These are phyloP conservation scores for Glossophaga mutica DNA, from an alignment of 2,797 vertebrate species.

Conservation along the genomic window DNA sequence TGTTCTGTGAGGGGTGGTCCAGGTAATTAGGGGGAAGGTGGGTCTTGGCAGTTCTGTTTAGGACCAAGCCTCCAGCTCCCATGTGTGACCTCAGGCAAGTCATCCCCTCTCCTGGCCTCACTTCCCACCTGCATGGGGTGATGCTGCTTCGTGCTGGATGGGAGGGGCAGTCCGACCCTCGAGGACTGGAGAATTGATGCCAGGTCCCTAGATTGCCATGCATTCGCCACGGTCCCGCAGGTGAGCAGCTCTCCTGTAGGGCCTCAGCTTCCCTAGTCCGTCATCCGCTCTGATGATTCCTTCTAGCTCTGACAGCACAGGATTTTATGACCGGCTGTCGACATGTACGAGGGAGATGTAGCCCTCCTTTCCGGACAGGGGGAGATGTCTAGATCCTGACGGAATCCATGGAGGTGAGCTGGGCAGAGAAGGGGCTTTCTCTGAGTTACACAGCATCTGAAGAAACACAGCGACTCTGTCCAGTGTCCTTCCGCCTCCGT, in stretches of 20 bases:
- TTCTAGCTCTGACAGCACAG: neutral
- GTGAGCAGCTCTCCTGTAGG: neutral
- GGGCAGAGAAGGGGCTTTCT: neutral
- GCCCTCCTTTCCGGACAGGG: neutral
- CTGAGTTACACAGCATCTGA: neutral
- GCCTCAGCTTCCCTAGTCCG: rapidly evolving
- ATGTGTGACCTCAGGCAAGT: neutral
- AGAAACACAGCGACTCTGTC: neutral
- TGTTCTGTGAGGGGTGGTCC: neutral
- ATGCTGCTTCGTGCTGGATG: rapidly evolving
- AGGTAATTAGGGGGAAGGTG: neutral
- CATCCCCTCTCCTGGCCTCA: neutral
- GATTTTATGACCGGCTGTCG: neutral
- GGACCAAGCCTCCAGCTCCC: neutral
- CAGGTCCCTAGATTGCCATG: neutral
- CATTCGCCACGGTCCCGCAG: neutral
- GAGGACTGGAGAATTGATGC: neutral
- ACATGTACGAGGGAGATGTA: neutral
- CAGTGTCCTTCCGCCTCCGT: neutral
- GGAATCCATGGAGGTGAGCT: neutral
- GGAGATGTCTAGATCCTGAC: neutral
- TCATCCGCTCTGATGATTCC: neutral
- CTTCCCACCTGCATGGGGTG: neutral
- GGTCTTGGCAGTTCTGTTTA: neutral
- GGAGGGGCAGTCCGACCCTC: neutral